These are phyloP conservation scores for Nyctalus aviator DNA, from an alignment of 2,797 vertebrate genomes.

Conservation along the genomic window DNA sequence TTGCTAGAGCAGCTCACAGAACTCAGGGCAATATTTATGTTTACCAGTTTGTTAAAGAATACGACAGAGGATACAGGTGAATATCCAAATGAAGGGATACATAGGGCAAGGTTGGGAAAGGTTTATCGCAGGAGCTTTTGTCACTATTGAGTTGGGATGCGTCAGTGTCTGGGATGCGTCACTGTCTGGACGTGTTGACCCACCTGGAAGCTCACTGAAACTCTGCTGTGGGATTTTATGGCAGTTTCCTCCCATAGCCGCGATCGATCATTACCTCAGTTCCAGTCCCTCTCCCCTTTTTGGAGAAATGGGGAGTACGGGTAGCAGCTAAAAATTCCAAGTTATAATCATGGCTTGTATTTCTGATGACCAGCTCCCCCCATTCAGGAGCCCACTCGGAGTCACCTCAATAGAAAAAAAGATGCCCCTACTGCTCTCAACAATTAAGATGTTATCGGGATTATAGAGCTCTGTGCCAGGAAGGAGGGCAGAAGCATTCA, in stretches of 20 bases:
- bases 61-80: background rate
- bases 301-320: background rate
- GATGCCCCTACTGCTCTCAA: background rate
- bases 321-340: background rate
- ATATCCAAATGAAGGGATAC: background rate
- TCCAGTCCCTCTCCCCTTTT: background rate
- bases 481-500: background rate
- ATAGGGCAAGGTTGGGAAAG: background rate
- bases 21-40: background rate
- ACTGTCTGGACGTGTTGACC: background rate
- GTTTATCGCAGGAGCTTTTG: fast-evolving
- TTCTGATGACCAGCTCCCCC: background rate
- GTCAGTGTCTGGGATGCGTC: fast-evolving
- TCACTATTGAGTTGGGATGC: background rate
- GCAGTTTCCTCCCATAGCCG: background rate
- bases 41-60: background rate
- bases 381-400: background rate
- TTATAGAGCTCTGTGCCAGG: background rate
- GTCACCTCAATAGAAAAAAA: background rate
- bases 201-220: background rate
- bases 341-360: background rate
- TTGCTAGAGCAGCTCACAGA: background rate
- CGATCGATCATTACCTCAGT: background rate
- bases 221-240: background rate
- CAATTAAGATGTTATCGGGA: background rate